Percentiles rank a stretch among this genome's conserved stretches.
phyloP scores from a whole-genome alignment of 2,113 vertebrate genomes.

The Holacanthus passer region DNA sequence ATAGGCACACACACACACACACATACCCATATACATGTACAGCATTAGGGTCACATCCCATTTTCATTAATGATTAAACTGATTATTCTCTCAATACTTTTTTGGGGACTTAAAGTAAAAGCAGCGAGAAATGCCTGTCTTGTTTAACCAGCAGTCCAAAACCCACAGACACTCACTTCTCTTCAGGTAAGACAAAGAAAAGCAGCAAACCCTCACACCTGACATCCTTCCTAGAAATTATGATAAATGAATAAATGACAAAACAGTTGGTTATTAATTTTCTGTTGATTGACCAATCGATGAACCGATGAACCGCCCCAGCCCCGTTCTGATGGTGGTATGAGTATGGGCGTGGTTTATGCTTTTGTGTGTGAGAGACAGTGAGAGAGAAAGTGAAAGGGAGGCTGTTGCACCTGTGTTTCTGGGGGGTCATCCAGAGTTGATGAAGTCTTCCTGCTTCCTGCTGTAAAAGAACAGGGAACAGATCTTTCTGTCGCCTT shows the following conservation, averaged over 20 bases:
- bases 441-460: constrained; percentile 66
- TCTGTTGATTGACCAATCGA: background rate
- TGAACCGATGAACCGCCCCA: background rate
- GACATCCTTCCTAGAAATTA: too few species aligned
- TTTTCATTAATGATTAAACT: background rate
- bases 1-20: background rate
- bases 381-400: background rate
- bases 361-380: background rate
- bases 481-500: constrained; percentile 68
- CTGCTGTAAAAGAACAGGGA: constrained; percentile 50
- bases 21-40: background rate
- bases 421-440: constrained; percentile 64
- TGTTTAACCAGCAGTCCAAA: background rate
- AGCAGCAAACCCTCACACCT: background rate
- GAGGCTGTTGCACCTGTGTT: constrained; percentile 54
- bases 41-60: background rate
- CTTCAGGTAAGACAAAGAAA: background rate
- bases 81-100: background rate
- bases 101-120: too few species aligned
- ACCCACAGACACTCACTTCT: background rate
- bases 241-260: background rate
- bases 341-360: background rate
- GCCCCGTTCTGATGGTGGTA: background rate
- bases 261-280: background rate
- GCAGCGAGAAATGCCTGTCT: background rate